Evolutionary conservation across 1,140 invertebrate genomes (phyloP), one percentile per base, ranked within the genome.

Genomic region (Carcinoscorpius rotundicauda): DNA sequence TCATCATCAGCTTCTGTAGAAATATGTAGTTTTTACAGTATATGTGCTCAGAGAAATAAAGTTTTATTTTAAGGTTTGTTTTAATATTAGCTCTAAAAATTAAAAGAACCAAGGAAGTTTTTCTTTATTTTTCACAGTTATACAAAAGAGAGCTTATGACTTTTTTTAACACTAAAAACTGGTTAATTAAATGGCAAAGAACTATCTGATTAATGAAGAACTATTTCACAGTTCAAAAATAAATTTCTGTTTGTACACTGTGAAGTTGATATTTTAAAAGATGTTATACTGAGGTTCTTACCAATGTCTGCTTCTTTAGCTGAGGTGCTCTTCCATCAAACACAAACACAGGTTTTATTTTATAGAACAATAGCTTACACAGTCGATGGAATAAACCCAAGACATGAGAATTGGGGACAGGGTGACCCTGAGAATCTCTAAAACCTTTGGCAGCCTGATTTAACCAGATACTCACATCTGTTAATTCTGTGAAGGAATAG

Each of bases 401-500:
- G 4, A 99, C 80, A 80, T 99, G 95, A 5, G 93, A 90, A 82
- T 97, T 95, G 48, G 86, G 84, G 49, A 93, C 71, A 3, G 87
- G 79, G 60, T 83, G 85, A 51, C 90, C 92, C 78, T 86, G 84
- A 49, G 83, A 82, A 77, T 94, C 90, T 76, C 95, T 86, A 76
- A 91, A 96, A 5, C 95, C 96, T 82, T 96, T 95, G 49, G 95
- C 83, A 51, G 93, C 87, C 79, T 99, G 96, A 81, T 99, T 89
- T 64, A 99, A 82, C 96, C 96, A 99, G 78, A 99, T 94, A 65
- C 95, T 98, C 64, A 98, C 86, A 87, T 98, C 95, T 96, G 73
- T 59, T 4, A 65, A 8, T 68, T 8, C 60, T 64, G n/a, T 6
- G 49, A 5, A 64, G 71, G 72, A 51, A 64, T 58, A 53, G 49